Evolutionary conservation across 2,113 vertebrate species (phyloP), one percentile per base, ranked within the genome.

Genomic region (Mus spicilegus): DNA sequence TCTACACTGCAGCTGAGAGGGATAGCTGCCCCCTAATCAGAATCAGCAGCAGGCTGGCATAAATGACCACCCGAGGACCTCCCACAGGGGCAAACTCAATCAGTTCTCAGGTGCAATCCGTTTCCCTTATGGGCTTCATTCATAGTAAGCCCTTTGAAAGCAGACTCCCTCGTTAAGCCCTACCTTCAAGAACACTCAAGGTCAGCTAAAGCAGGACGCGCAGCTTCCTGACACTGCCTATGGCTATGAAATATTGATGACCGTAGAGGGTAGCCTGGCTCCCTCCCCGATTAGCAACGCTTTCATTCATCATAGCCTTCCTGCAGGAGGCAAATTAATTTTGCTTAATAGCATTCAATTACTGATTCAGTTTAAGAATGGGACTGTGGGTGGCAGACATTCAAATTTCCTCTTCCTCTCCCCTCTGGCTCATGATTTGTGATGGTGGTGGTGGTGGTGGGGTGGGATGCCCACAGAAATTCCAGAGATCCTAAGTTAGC

Each of bases 311-410:
- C 94, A 95, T 17, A 86, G 85, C 87, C 95, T 81, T 88, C 90
- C 69, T 90, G 82, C 94, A 90, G 87, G 95, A 95, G 93, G 88
- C 95, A 94, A 95, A 95, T 95, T 96, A 95, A 97, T 96, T 96
- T 76, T 88, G 80, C 90, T 89, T 81, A 94, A 95, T 51, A 91
- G 92, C 97, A 92, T 46, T 96, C 95, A 96, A 93, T 94, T 94
- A 95, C 95, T 81, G 93, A 78, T 70, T 80, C 84, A 51, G 61
- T 81, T 90, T 90, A 93, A 87, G 80, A 92, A 82, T 1, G 91
- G 76, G 87, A 58, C 81, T 3, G n/a, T n/a, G 84, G 91, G 87
- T 49, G 72, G 89, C 36, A 87, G 70, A 90, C 87, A 63, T 30
- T 77, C 30, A 3, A 46, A 81, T 84, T 69, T 70, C 75, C 78